Conservation (phyloP, 1,140 invertebrate genomes). For the Lordiphosa collinella region DNA sequence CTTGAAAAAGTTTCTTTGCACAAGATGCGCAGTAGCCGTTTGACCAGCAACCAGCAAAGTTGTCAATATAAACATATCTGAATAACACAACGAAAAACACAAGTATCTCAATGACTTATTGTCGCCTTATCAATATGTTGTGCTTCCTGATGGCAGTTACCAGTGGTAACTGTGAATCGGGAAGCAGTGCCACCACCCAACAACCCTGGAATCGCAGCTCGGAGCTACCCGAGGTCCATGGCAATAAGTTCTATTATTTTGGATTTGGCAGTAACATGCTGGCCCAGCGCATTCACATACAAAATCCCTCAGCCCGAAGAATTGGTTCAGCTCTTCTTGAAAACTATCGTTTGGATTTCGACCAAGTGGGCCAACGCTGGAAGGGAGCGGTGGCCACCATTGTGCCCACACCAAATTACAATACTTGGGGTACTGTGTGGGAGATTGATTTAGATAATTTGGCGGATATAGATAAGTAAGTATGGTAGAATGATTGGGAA, state of each 20-base stretch:
- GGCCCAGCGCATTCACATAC: constrained; percentile 52
- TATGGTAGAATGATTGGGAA: background rate
- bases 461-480: constrained; percentile 56
- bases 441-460: constrained; percentile 59
- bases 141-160: constrained; percentile 5
- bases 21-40: constrained; percentile 15
- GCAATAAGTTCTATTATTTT: constrained; percentile 60
- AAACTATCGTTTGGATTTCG: constrained; percentile 63
- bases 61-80: background rate
- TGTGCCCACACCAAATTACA: constrained; percentile 37
- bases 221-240: constrained; percentile 45
- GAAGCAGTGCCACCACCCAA: background rate
- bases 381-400: constrained; percentile 61
- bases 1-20: too few species aligned
- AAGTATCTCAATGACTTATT: constrained; percentile 7
- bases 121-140: background rate
- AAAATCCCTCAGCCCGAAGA: constrained; percentile 45
- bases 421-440: constrained; percentile 63
- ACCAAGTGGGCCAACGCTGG: constrained; percentile 29
- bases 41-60: background rate
- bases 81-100: too few species aligned
- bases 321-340: constrained; percentile 33
- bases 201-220: constrained; percentile 7
- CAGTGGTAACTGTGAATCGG: background rate
- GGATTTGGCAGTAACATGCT: constrained; percentile 74